Percentiles rank a stretch among this genome's conserved stretches.
phyloP scores from a whole-genome alignment of 2,797 vertebrate genomes.

The Peromyscus aztecus region DNA sequence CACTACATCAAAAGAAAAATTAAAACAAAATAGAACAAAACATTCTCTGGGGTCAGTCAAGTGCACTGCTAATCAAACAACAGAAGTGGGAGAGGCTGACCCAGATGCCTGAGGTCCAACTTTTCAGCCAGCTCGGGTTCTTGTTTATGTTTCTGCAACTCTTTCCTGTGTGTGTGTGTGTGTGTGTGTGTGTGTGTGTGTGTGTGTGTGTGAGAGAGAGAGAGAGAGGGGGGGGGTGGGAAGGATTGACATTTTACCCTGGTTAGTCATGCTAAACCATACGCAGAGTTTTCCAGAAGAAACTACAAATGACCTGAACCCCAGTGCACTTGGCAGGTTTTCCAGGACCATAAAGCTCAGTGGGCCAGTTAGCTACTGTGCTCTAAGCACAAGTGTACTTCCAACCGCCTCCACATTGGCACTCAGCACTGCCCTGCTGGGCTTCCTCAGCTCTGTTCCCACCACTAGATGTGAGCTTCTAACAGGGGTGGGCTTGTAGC shows the following conservation, averaged over 20 bases:
- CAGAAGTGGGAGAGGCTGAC: constrained; percentile 75
- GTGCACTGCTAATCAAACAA: constrained; percentile 68
- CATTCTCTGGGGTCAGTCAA: constrained; percentile 43
- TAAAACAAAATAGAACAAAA: constrained; percentile 71
- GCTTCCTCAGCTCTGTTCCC: constrained; percentile 2
- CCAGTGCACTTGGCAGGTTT: neutral
- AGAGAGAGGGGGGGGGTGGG: neutral
- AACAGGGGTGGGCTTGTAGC: neutral
- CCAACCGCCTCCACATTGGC: neutral
- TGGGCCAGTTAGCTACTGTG: neutral
- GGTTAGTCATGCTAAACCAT: neutral
- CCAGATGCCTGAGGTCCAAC: constrained; percentile 15
- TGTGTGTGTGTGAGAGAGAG: neutral
- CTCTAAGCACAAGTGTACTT: neutral
- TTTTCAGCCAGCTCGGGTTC: constrained; percentile 67
- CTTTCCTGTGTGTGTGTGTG: constrained; percentile 59
- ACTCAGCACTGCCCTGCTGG: neutral
- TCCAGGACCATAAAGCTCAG: neutral
- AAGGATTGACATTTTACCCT: neutral
- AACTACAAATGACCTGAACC: neutral
- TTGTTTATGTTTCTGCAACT: constrained; percentile 75
- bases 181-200: neutral
- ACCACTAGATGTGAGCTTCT: neutral
- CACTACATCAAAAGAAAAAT: constrained; percentile 76
- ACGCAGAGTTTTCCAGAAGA: constrained; percentile 29